Percentiles rank a stretch among this genome's conserved stretches.
Evolutionary conservation across 2,888 invertebrate genomes (phyloP).

Genomic region (Macaria liturata): DNA sequence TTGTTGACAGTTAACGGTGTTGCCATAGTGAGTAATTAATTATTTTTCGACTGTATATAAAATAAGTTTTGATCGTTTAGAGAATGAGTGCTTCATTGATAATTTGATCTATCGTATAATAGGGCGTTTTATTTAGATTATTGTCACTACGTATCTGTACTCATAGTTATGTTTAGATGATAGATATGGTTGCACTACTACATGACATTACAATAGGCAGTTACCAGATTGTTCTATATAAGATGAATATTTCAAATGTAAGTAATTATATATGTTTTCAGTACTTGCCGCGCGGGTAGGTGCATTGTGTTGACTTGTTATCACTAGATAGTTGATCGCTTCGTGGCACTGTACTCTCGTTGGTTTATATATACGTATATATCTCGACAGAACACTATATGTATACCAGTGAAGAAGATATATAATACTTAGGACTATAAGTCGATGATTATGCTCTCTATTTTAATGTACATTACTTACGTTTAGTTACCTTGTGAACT

Average conservation of each 20-base stretch:
- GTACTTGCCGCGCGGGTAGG: constrained; percentile 43
- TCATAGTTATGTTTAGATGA: constrained; percentile 51
- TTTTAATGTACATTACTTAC: constrained; percentile 60
- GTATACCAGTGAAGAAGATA: constrained; percentile 67
- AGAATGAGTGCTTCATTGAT: constrained; percentile 69
- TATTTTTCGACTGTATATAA: constrained; percentile 79
- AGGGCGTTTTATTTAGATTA: constrained; percentile 53
- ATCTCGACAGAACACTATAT: constrained; percentile 36
- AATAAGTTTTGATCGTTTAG: constrained; percentile 73
- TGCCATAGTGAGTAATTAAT: constrained; percentile 80
- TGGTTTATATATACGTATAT: constrained; percentile 61
- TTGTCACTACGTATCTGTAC: constrained; percentile 40
- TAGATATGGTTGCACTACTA: constrained; percentile 60
- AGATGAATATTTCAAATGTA: constrained; percentile 45
- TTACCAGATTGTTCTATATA: constrained; percentile 73
- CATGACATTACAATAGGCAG: constrained; percentile 67
- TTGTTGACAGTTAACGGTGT: constrained; percentile 80
- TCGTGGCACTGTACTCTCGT: constrained; percentile 44
- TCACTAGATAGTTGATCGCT: constrained; percentile 23
- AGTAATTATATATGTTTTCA: constrained; percentile 65
- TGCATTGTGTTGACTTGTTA: constrained; percentile 17
- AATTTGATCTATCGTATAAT: constrained; percentile 45
- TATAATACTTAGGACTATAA: constrained; percentile 72
- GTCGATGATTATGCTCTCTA: constrained; percentile 67
- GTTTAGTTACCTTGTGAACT: constrained; percentile 81